Percentiles rank a stretch among this genome's conserved stretches.
Evolutionary conservation across 2,797 vertebrate species (phyloP).

Genomic region (Manis crassicaudata): DNA sequence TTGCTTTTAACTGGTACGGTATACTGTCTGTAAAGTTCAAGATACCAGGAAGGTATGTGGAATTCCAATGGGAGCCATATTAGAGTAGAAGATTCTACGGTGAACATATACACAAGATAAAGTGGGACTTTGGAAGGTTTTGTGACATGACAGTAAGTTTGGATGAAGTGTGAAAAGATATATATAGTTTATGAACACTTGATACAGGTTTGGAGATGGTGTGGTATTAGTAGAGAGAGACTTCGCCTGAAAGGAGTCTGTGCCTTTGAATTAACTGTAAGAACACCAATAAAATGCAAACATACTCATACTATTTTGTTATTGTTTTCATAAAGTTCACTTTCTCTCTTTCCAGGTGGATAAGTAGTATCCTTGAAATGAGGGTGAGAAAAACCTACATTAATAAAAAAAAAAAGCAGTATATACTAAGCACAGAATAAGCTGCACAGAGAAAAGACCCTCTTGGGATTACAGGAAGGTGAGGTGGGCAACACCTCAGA

Average conservation of each 20-base stretch:
- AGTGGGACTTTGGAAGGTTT: not conserved
- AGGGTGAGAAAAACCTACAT: not conserved
- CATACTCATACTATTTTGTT: not conserved
- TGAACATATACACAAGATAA: not conserved
- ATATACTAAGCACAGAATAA: conserved; percentile 11
- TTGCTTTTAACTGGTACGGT: not conserved
- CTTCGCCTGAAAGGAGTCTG: not conserved
- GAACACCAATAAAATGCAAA: not conserved
- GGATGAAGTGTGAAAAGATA: not conserved
- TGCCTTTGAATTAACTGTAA: conserved; percentile 2
- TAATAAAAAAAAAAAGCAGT: not conserved
- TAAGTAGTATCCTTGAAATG: not conserved
- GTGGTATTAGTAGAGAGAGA: not conserved
- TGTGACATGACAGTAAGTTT: not conserved
- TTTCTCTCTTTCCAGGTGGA: conserved; percentile 10
- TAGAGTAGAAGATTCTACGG: not conserved
- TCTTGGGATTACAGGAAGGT: not conserved
- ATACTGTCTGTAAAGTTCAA: not conserved
- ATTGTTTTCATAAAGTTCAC: conserved; percentile 11
- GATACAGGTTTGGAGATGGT: not conserved
- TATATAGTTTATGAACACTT: not conserved
- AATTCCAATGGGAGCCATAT: not conserved
- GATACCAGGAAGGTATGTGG: not conserved
- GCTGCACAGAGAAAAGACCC: not conserved
- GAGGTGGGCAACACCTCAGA: not conserved